phyloP scores from a whole-genome alignment of 2,797 vertebrate species.

The Pelochelys cantorii region DNA sequence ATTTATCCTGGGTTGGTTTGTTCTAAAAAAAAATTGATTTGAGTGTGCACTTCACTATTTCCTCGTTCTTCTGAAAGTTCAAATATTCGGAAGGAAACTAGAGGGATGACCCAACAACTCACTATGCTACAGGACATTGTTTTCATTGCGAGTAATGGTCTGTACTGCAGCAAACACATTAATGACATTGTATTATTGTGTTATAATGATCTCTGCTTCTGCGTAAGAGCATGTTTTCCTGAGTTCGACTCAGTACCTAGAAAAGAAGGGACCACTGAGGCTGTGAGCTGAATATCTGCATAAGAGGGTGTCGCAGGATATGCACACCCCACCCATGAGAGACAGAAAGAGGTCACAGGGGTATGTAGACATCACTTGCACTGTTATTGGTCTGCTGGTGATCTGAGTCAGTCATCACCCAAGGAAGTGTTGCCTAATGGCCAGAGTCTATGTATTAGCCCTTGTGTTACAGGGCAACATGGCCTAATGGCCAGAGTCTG shows the following conservation, averaged over 20 bases:
- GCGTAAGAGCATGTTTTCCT: not conserved
- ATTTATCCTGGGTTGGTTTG: slow-evolving; percentile 60
- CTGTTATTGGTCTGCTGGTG: too few species aligned
- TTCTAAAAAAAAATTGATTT: slow-evolving; percentile 63
- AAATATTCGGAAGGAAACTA: slow-evolving; percentile 52
- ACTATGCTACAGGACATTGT: slow-evolving; percentile 28
- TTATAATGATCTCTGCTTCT: slow-evolving; percentile 31
- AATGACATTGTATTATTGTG: slow-evolving; percentile 50
- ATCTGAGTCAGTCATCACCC: too few species aligned
- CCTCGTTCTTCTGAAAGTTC: slow-evolving; percentile 43
- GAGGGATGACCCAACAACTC: slow-evolving; percentile 59
- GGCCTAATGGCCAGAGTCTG: too few species aligned
- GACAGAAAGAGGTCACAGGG: too few species aligned
- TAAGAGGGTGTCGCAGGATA: not conserved
- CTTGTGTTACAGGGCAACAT: too few species aligned
- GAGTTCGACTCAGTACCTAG: too few species aligned
- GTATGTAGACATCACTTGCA: too few species aligned
- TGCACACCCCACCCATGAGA: too few species aligned
- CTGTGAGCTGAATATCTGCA: not conserved
- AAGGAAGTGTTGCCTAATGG: too few species aligned
- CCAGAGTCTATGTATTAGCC: too few species aligned
- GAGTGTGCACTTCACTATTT: slow-evolving; percentile 54
- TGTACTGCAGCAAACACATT: slow-evolving; percentile 61
- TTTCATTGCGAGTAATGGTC: slow-evolving; percentile 49
- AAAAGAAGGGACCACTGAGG: not conserved